Percentiles rank a stretch among this genome's conserved stretches.
phyloP scores from a whole-genome alignment of 1,140 invertebrate species.

The Charaxes varanes region DNA sequence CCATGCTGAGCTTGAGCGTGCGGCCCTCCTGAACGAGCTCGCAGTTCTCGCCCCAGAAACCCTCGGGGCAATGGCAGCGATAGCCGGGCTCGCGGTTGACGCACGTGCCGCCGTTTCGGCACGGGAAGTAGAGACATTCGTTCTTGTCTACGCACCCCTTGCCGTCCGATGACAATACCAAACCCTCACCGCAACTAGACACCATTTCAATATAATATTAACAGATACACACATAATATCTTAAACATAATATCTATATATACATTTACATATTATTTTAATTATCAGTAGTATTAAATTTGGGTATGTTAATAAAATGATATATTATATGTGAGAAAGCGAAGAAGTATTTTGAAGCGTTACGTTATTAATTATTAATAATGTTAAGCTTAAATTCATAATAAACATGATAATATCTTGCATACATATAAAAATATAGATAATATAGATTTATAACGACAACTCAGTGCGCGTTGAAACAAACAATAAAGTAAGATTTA shows the following conservation, averaged over 20 bases:
- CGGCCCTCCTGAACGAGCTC: conserved; percentile 94
- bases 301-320: too few relatives aligned
- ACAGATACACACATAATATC: conserved; percentile 32
- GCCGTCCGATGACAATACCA: conserved; percentile 89
- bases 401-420: too few relatives aligned
- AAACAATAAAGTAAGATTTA: too few relatives aligned
- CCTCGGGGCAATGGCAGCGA: conserved; percentile 90
- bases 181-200: conserved; percentile 91
- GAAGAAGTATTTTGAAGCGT: conserved; percentile 14
- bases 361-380: conserved; percentile 6
- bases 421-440: too few relatives aligned
- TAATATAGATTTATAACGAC: conserved; percentile 21
- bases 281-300: too few relatives aligned
- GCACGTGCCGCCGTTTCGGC: conserved; percentile 91
- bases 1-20: conserved; percentile 94
- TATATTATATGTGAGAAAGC: conserved; percentile 12
- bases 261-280: not conserved
- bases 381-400: too few relatives aligned
- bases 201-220: conserved; percentile 54
- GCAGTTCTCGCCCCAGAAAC: conserved; percentile 95
- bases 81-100: conserved; percentile 90
- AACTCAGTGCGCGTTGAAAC: conserved; percentile 47
- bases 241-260: conserved; percentile 5
- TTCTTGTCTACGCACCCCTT: conserved; percentile 95
- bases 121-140: conserved; percentile 94